Base-by-base conservation (phyloP, 2,113 vertebrate species). In the Nothobranchius furzeri region DNA sequence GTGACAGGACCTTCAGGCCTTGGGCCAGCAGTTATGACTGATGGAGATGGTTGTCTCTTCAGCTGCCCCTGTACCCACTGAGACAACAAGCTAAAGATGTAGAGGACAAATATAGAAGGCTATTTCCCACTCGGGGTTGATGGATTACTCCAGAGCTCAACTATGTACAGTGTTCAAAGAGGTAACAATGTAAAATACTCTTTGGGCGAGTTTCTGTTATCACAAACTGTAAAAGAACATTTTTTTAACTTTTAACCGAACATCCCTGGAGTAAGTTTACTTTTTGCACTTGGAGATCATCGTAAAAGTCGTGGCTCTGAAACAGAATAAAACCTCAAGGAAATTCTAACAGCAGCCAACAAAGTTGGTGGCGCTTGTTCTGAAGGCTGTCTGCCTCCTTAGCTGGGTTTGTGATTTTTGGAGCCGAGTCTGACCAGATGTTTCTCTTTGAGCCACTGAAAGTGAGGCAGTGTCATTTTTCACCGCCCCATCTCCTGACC, bases 61-160 rank as follows among this genome's bases (percentile, higher is more conserved):
- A 96, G 95, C 95, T 96, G 95, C 95, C 94, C 75, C 73, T 81
- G 72, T 72, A 86, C 82, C 85, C 81, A 73, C 71, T 64, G 81
- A 91, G 85, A 86, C 86, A 80, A 81, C 80, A 85, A 73, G 82
- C 87, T 87, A 88, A 86, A 83, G 79, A 89, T 79, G 87, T 82
- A 75, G 76, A 59, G 68, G 84, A 91, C 94, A 95, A 96, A 96
- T 96, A 95, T 97, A 96, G 96, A 95, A 95, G 89, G 91, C 89
- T 95, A 96, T 96, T 96, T 96, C 94, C 95, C 95, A 96, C 95
- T 92, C 93, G 85, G 82, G 89, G 70, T 86, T 95, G 93, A 94
- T 95, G 93, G 94, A 95, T 95, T 95, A 94, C 88, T 73, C 85
- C 78, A 88, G 93, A 95, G 91, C 90, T 92, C 95, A 94, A 94